A percentile compares a stretch with the other conserved stretches of the same genome.
Evolutionary conservation across 2,888 invertebrate species (phyloP).

Genomic region (Noctua janthe): DNA sequence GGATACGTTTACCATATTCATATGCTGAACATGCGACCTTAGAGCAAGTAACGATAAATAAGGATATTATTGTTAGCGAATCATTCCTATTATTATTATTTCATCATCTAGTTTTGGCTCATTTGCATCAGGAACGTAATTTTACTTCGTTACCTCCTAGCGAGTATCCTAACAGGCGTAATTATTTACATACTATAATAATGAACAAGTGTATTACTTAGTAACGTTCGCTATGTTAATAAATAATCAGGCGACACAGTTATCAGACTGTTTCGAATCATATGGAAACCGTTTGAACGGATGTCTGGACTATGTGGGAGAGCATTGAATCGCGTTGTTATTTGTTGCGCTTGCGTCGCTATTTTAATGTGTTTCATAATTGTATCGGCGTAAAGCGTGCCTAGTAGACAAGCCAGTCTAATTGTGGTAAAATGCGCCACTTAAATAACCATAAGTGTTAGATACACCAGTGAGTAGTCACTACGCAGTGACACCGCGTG

Average conservation of each 20-base stretch:
- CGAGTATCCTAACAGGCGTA: neutral
- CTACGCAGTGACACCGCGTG: slow-evolving; percentile 76
- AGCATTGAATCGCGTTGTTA: slow-evolving; percentile 73
- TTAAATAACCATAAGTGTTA: slow-evolving; percentile 74
- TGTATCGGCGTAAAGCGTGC: slow-evolving; percentile 55
- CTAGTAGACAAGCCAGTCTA: slow-evolving; percentile 57
- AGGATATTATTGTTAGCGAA: slow-evolving; percentile 34
- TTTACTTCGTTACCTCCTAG: slow-evolving; percentile 7
- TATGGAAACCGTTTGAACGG: slow-evolving; percentile 68
- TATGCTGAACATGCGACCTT: slow-evolving; percentile 40
- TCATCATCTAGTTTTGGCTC: slow-evolving; percentile 5
- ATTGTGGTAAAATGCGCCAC: slow-evolving; percentile 76
- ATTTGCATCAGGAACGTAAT: slow-evolving; percentile 17
- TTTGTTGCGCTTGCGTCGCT: slow-evolving; percentile 66
- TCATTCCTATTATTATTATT: slow-evolving; percentile 9
- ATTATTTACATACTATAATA: neutral
- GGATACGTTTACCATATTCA: slow-evolving; percentile 71
- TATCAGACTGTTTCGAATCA: slow-evolving; percentile 52
- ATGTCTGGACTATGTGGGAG: slow-evolving; percentile 83
- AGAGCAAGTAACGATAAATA: slow-evolving; percentile 28
- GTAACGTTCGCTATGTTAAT: slow-evolving; percentile 22
- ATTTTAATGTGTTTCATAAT: slow-evolving; percentile 71
- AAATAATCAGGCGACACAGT: slow-evolving; percentile 53
- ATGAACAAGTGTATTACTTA: slow-evolving; percentile 10
- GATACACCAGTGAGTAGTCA: slow-evolving; percentile 68